Percentiles rank a stretch among this genome's conserved stretches.
phyloP scores from a whole-genome alignment of 2,113 vertebrate genomes.

The Vicugna pacos region DNA sequence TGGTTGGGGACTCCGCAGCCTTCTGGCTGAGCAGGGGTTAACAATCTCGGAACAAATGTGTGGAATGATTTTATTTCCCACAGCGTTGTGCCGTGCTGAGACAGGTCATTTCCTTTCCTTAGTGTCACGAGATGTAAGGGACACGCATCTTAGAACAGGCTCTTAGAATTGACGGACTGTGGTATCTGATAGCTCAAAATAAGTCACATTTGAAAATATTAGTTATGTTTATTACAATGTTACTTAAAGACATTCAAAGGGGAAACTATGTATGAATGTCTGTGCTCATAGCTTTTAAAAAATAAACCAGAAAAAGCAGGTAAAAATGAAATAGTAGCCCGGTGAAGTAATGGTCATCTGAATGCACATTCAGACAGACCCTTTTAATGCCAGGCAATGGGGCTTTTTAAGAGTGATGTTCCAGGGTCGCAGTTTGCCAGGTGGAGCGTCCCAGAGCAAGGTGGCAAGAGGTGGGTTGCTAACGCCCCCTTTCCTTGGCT shows the following conservation, averaged over 20 bases:
- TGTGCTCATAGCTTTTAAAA: background rate
- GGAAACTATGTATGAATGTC: background rate
- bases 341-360: background rate
- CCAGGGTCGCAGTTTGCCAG: background rate
- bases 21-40: background rate
- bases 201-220: background rate
- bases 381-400: fast-evolving
- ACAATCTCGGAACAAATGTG: background rate
- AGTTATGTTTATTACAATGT: background rate
- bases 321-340: background rate
- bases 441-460: background rate
- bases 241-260: background rate
- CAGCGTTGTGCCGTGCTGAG: background rate
- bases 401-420: background rate
- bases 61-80: background rate
- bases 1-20: background rate
- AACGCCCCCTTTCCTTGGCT: background rate
- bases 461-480: background rate
- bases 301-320: background rate
- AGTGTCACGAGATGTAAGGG: background rate
- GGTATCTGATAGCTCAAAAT: background rate
- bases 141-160: background rate
- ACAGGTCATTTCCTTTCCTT: background rate
- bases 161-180: background rate
- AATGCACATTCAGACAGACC: fast-evolving